A percentile compares a stretch with the other conserved stretches of the same genome.
These are phyloP conservation scores for Ispidina picta DNA, from an alignment of 2,797 vertebrate species.

Conservation along the genomic window DNA sequence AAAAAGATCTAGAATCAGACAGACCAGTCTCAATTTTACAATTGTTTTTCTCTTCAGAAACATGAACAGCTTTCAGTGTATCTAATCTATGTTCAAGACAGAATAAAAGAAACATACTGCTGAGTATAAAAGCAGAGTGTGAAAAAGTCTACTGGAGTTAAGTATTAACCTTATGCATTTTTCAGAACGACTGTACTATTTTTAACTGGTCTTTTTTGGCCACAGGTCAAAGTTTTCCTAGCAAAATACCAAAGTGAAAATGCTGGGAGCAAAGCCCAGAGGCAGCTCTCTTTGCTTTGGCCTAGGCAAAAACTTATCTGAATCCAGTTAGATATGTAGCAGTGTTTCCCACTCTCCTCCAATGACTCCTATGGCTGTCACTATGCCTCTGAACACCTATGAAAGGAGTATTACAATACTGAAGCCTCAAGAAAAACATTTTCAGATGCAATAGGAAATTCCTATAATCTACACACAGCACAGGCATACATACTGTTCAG, in stretches of 20 bases:
- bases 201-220: constrained; percentile 78
- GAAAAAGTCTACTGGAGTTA: constrained; percentile 41
- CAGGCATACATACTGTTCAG: constrained; percentile 47
- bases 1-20: neutral
- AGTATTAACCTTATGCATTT: constrained; percentile 70
- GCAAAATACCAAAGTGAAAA: constrained; percentile 75
- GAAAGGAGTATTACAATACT: neutral
- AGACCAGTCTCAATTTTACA: neutral
- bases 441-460: constrained; percentile 52
- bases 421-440: neutral
- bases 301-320: constrained; percentile 41
- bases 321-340: neutral
- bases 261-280: constrained; percentile 69
- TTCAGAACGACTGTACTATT: constrained; percentile 75
- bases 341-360: constrained; percentile 23
- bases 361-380: constrained; percentile 5
- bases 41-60: neutral
- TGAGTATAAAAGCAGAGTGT: constrained; percentile 27
- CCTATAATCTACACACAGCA: constrained; percentile 42
- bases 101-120: neutral
- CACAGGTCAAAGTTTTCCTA: constrained; percentile 77
- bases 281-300: constrained; percentile 53
- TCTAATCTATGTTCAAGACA: neutral
- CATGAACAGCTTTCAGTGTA: neutral
- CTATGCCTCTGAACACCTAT: constrained; percentile 1